Percentiles rank a stretch among this genome's conserved stretches.
Evolutionary conservation across 2,113 vertebrate species (phyloP).

Genomic region (Sula dactylatra): DNA sequence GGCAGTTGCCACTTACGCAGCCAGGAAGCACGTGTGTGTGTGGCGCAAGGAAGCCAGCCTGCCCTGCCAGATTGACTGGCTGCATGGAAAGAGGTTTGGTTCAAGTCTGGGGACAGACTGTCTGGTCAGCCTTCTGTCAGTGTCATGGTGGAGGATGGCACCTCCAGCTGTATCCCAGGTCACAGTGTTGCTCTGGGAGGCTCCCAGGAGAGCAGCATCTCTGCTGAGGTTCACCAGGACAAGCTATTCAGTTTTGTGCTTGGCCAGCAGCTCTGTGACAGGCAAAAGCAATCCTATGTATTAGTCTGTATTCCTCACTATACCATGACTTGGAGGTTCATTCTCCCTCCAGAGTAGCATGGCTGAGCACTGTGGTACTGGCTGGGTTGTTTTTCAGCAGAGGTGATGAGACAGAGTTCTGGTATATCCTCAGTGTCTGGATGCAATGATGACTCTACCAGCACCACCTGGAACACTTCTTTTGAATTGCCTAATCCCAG

Average conservation of each 20-base stretch:
- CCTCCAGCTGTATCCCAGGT: background rate
- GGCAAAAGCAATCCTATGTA: background rate
- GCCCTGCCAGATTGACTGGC: background rate
- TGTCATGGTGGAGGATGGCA: background rate
- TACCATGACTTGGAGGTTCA: background rate
- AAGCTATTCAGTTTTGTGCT: background rate
- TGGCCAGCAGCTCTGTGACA: background rate
- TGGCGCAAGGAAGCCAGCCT: background rate
- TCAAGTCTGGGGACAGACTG: background rate
- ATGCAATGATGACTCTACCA: background rate
- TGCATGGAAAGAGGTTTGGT: background rate
- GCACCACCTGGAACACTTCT: background rate
- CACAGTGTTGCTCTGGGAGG: background rate
- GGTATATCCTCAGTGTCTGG: background rate
- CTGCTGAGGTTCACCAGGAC: background rate
- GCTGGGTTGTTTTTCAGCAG: background rate
- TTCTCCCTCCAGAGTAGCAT: background rate
- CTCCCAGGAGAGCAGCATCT: background rate
- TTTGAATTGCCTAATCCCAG: background rate
- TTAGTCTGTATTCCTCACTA: background rate
- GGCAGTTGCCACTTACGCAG: background rate
- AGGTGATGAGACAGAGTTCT: background rate
- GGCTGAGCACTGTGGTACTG: background rate
- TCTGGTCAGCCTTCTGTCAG: background rate
- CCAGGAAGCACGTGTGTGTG: accelerated